Evolutionary conservation across 2,797 vertebrate genomes (phyloP), one percentile per base, ranked within the genome.

Genomic region (Tangara arthus): DNA sequence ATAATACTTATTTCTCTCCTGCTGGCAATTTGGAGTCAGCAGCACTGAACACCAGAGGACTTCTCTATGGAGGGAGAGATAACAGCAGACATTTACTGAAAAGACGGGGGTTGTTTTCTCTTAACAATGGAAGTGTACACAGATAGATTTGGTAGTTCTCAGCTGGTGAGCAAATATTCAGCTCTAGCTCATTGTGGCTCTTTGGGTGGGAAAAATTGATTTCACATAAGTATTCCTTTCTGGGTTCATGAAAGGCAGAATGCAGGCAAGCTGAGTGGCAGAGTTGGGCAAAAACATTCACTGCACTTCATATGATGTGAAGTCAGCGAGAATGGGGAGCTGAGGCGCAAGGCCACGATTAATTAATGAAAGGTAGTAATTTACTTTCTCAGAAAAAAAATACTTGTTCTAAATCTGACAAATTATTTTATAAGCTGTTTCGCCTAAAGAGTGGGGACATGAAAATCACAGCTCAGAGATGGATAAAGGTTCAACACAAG

Each of bases 131-230:
- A 79, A 86, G 28, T 46, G 50, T 30, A 82, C 59, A 68, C 32
- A 89, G 63, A 78, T 49, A 81, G 60, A 82, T 81, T 89, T 75
- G 66, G 49, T 80, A 66, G 59, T 24, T 85, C 95, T 93, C 90
- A 93, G 69, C 24, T 89, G 83, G 82, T 41, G 57, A 93, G 35
- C 64, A 91, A 70, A 77, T 78, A 90, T 86, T 65, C 59, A 49
- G 28, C 82, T 92, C 23, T 39, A 89, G 75, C 52, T 75, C 61
- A 65, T 23, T 86, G 84, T 84, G 49, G n/a, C 52, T 93, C 69
- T 82, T 91, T 37, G 15, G 71, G 49, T 65, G n/a, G 47, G 42
- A 78, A 92, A 95, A 91, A 90, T 27, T 24, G 52, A 93, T 94
- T 89, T 88, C 84, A 90, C 42, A 1, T 59, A 86, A 82, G 37